Percentiles rank a stretch among this genome's conserved stretches.
These are phyloP conservation scores for Loriculus beryllinus DNA, from an alignment of 2,797 vertebrate genomes.

Conservation along the genomic window DNA sequence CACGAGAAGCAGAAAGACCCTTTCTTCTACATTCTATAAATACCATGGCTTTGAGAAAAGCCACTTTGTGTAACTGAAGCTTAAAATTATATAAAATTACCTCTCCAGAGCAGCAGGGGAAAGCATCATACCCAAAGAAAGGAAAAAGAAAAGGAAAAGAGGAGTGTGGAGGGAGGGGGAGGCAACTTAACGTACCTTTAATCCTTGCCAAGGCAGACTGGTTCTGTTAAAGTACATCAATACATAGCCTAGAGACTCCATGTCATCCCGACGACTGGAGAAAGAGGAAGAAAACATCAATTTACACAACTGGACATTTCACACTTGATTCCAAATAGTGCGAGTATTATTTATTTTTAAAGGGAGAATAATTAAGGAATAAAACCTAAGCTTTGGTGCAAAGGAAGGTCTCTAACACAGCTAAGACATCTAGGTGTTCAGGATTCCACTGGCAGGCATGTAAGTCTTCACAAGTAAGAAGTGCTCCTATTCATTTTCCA, in stretches of 20 bases:
- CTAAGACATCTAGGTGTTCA: not conserved
- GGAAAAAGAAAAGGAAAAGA: not conserved
- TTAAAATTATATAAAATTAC: not conserved
- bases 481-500: not conserved
- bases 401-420: not conserved
- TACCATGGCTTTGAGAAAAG: not conserved
- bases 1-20: not conserved
- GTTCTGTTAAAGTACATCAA: slow-evolving; percentile 99
- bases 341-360: not conserved
- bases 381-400: not conserved
- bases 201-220: slow-evolving; percentile 98
- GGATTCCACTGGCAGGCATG: not conserved
- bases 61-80: not conserved
- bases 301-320: not conserved
- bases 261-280: slow-evolving; percentile 95
- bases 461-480: not conserved
- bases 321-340: not conserved
- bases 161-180: accelerated
- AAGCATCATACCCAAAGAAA: not conserved
- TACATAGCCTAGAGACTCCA: slow-evolving; percentile 99
- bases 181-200: slow-evolving; percentile 85
- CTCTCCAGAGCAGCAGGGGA: not conserved
- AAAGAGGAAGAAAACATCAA: not conserved
- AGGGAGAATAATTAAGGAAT: not conserved
- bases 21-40: slow-evolving; percentile 1